phyloP scores from a whole-genome alignment of 2,797 vertebrate genomes.

The Erethizon dorsatum region DNA sequence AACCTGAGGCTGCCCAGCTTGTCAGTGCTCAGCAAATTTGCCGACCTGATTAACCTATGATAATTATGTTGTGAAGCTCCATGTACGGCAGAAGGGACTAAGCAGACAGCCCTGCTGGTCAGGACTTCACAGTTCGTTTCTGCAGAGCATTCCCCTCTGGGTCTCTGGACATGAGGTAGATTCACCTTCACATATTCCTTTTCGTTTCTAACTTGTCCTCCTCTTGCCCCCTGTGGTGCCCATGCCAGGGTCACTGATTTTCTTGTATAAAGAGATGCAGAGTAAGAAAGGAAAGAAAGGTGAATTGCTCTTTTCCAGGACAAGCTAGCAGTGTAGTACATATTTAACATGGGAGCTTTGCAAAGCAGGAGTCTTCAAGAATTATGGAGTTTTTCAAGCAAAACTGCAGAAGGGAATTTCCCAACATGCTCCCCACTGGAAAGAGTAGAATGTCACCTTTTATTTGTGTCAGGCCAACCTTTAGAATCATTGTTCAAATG shows the following conservation, averaged over 20 bases:
- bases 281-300: conserved; percentile 61
- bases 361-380: conserved; percentile 59
- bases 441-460: conserved; percentile 12
- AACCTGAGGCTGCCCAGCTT: conserved; percentile 69
- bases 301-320: conserved; percentile 56
- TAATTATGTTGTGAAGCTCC: conserved; percentile 73
- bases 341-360: conserved; percentile 70
- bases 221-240: conserved; percentile 60
- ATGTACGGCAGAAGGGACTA: not conserved
- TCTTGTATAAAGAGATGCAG: conserved; percentile 70
- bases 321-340: conserved; percentile 55
- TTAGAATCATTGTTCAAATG: not conserved
- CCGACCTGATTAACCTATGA: conserved; percentile 76
- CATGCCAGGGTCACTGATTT: conserved; percentile 68
- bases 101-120: conserved; percentile 68
- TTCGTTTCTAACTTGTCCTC: conserved; percentile 53
- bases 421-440: conserved; percentile 22
- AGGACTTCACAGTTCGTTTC: conserved; percentile 70
- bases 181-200: conserved; percentile 56
- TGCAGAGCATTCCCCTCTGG: conserved; percentile 64
- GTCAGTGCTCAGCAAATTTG: conserved; percentile 79
- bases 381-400: conserved; percentile 48
- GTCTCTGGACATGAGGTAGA: conserved; percentile 72
- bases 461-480: not conserved
- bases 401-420: conserved; percentile 22